Base-by-base conservation (phyloP, 2,797 vertebrate genomes). In the Acestrorhynchus altus region DNA sequence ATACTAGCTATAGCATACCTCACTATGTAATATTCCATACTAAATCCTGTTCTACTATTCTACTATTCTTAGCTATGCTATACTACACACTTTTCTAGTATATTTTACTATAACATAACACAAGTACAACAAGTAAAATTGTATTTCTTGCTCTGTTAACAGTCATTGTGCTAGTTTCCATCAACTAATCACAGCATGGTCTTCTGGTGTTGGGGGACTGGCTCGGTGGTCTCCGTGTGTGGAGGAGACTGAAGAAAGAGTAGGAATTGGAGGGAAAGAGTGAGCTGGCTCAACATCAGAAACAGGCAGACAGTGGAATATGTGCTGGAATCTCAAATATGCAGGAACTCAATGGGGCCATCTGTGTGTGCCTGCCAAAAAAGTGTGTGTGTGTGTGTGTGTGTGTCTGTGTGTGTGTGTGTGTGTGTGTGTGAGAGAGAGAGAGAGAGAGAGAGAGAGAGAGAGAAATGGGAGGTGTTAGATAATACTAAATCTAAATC, bases 311-410 rank as follows among this genome's bases (percentile, higher is more conserved):
- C 90, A 90, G 87, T 87, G 92, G 90, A 94, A 93, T 91, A 90
- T 69, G 85, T 87, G 83, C 76, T 72, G 92, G 93, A 95, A 94
- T 95, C 91, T 89, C 89, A 94, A 88, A 90, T 93, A 94, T 93
- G 92, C 83, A 85, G 88, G 87, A 88, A 81, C 90, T 91, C 89
- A 88, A 90, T 90, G 59, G 71, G 77, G 86, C 90, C 87, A 86
- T 88, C 88, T 83, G 82, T 82, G 87, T 84, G 81, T 78, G 76
- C 54, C 68, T 76, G 57, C 57, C 64, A 52, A 61, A 59, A 31
- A 46, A 47, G 71, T 60, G 20, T 47, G 61, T 74, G 51, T 39
- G 60, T 59, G 26, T 52, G 20, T 44, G 46, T 65, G 54, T 20
- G 51, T 15, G 42, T 39, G 39, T 13, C 15, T 49, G 47, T n/a